Evolutionary conservation across 2,113 vertebrate species (phyloP), one percentile per base, ranked within the genome.

Genomic region (Ardeotis arabs): DNA sequence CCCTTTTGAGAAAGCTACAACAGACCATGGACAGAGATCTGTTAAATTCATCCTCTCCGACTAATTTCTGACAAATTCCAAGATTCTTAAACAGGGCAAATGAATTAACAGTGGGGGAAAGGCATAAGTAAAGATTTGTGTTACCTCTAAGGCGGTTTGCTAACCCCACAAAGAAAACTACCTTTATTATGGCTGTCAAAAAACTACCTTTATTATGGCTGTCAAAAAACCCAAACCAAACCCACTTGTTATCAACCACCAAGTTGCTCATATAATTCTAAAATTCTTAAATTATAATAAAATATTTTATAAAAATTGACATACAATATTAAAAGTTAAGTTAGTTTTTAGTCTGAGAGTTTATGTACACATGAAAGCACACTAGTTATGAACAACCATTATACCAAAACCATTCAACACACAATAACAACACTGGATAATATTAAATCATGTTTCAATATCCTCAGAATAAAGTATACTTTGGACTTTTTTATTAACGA

Each of bases 11-110:
- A 58, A 91, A 89, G 89, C 44, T 37, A 60, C 60, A 78, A 41
- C 37, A 90, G 81, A 96, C 72, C 72, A 94, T 62, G 92, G 95
- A 86, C 90, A 96, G 93, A 91, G 90, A 82, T 78, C 59, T 84
- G 60, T 41, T 59, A 79, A 73, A 84, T 92, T 94, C 74, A 77
- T 87, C n/a, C 55, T 95, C 59, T 23, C 62, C 89, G 58, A 33
- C 28, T 75, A 5, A 47, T 56, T 89, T 87, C 67, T 93, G 84
- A 89, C 33, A 69, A 94, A 79, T 67, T 87, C 56, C 67, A 94
- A 75, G 62, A 64, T 25, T 91, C 62, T 84, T 89, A 4, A 69
- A 87, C 72, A 73, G 39, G 66, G 41, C 25, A 85, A 81, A 73
- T 29, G 9, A 81, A 58, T 87, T 79, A 87, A 76, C 39, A 78